A percentile compares a stretch with the other conserved stretches of the same genome.
phyloP scores from a whole-genome alignment of 2,797 vertebrate species.

The Apodemus agrarius region DNA sequence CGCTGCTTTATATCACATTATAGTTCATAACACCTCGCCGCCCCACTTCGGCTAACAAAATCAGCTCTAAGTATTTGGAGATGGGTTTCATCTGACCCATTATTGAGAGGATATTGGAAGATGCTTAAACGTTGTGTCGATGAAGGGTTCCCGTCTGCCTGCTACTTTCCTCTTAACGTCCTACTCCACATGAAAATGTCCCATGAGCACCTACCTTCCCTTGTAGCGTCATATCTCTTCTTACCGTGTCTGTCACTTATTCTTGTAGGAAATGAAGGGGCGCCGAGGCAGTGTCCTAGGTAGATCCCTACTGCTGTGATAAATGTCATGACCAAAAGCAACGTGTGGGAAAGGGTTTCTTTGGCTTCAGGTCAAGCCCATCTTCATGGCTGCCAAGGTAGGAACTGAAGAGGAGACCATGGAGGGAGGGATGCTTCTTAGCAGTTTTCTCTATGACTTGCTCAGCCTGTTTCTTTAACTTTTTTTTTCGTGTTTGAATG shows the following conservation, averaged over 20 bases:
- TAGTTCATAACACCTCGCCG: not conserved
- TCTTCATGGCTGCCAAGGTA: too few species aligned
- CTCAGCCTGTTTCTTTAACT: too few species aligned
- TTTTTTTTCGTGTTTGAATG: too few species aligned
- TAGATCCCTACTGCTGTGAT: not conserved
- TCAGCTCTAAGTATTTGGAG: not conserved
- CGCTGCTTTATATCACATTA: too few species aligned
- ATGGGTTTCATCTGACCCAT: not conserved
- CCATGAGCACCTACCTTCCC: not conserved
- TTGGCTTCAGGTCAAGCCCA: too few species aligned
- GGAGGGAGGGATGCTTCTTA: too few species aligned
- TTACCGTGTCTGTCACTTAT: not conserved
- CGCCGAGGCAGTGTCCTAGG: not conserved
- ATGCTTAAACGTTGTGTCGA: not conserved
- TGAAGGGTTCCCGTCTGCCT: not conserved
- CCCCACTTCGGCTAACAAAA: slow-evolving; percentile 13
- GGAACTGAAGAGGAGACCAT: too few species aligned
- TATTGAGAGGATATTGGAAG: not conserved
- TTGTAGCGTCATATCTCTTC: not conserved
- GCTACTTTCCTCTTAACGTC: not conserved
- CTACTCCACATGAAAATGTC: not conserved
- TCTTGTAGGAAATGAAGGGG: not conserved
- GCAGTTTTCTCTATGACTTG: too few species aligned
- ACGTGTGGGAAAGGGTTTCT: too few species aligned
- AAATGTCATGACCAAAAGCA: too few species aligned